Evolutionary conservation across 1,140 invertebrate genomes (phyloP).

Genomic region (Augochlora pura): DNA sequence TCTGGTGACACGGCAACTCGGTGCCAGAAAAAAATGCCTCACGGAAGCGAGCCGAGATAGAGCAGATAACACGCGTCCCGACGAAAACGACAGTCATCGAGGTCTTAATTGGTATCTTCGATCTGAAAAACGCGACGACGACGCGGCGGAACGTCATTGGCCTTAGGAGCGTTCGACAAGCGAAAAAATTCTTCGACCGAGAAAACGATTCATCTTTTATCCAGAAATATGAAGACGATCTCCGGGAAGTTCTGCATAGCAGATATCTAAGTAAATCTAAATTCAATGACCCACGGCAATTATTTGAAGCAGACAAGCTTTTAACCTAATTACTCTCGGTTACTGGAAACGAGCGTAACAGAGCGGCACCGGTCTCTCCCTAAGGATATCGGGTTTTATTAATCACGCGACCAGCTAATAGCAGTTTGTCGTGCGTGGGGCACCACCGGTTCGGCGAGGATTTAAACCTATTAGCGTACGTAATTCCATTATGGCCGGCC

Average conservation of each 20-base stretch:
- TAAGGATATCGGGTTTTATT: conserved; percentile 41
- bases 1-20: conserved; percentile 15
- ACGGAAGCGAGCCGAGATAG: conserved; percentile 25
- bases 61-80: background rate
- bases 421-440: conserved; percentile 21
- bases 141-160: background rate
- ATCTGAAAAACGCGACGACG: conserved; percentile 36
- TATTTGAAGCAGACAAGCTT: no score
- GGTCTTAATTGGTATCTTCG: conserved; percentile 43
- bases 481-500: conserved; percentile 36
- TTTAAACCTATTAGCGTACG: conserved; percentile 46
- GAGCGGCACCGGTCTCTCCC: conserved; percentile 14
- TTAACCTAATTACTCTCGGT: no score
- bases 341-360: background rate
- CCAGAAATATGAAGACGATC: no score
- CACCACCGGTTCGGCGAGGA: conserved; percentile 5
- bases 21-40: conserved; percentile 17
- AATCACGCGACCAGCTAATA: conserved; percentile 44
- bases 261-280: no score
- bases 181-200: background rate
- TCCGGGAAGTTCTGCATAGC: no score
- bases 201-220: no score
- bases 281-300: no score
- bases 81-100: conserved; percentile 38
- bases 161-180: background rate